A percentile compares a stretch with the other conserved stretches of the same genome.
These are phyloP conservation scores for Etheostoma nigrum DNA, from an alignment of 2,797 vertebrate genomes.

Conservation along the genomic window DNA sequence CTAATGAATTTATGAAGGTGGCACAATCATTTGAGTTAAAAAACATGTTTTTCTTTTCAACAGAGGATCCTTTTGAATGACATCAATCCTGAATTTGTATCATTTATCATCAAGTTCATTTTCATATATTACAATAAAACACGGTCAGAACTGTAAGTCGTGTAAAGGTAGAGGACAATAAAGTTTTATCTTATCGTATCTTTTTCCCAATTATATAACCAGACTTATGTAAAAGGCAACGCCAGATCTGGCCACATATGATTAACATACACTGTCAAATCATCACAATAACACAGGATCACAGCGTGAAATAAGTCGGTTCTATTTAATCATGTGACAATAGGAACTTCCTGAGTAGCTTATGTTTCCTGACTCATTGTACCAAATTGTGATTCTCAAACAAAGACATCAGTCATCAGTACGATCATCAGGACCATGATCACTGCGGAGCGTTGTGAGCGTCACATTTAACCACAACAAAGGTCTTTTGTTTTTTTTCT, in stretches of 20 bases:
- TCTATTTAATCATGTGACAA: not conserved
- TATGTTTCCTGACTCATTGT: not conserved
- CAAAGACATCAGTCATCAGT: not conserved
- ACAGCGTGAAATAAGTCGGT: slow-evolving; percentile 2
- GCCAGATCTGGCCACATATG: not conserved
- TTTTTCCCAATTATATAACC: slow-evolving; percentile 7
- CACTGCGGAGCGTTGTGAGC: not conserved
- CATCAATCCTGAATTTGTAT: too few relatives aligned
- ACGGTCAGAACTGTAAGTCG: too few relatives aligned
- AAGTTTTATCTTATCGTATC: not conserved
- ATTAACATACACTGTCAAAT: not conserved
- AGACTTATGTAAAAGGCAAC: not conserved
- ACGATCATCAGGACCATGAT: not conserved
- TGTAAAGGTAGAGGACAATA: too few relatives aligned
- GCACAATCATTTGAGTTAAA: not conserved
- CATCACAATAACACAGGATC: slow-evolving; percentile 1
- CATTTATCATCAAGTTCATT: too few relatives aligned
- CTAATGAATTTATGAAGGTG: too few relatives aligned
- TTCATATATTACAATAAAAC: too few relatives aligned
- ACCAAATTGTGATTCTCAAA: not conserved
- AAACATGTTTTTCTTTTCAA: not conserved
- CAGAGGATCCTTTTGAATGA: too few relatives aligned
- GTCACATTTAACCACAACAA: not conserved
- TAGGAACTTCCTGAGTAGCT: not conserved
- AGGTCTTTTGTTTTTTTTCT: not conserved